Percentiles rank a stretch among this genome's conserved stretches.
phyloP scores from a whole-genome alignment of 2,113 vertebrate species.

The Trachemys scripta region DNA sequence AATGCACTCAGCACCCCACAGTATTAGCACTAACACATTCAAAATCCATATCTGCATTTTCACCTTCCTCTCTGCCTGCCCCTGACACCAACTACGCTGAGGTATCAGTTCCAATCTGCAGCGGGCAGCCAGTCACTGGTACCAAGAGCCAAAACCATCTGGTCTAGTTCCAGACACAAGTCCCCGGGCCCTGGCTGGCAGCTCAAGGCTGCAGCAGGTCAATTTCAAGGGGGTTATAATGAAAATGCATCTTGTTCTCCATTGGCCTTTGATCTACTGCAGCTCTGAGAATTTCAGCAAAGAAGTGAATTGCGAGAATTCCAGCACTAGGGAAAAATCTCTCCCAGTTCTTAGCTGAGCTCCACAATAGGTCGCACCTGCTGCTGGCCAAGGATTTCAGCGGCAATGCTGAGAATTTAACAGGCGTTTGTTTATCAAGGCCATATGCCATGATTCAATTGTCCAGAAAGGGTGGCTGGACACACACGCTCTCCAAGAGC shows the following conservation, averaged over 20 bases:
- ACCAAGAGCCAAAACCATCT: neutral
- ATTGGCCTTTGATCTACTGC: constrained; percentile 12
- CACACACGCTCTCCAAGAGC: constrained; percentile 3
- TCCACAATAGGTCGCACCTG: neutral
- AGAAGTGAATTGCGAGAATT: neutral
- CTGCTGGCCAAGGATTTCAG: constrained; percentile 7
- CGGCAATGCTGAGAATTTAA: neutral
- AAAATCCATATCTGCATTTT: neutral
- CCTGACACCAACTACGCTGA: neutral
- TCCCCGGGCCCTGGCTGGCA: neutral
- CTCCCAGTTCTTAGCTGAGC: accelerated
- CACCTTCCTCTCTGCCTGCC: neutral
- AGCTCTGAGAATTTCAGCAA: constrained; percentile 38
- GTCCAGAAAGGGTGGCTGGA: constrained; percentile 49
- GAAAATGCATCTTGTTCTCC: neutral
- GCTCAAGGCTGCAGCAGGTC: neutral
- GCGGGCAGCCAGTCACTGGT: neutral
- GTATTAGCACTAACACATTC: accelerated
- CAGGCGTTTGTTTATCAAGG: constrained; percentile 21
- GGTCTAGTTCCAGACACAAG: neutral
- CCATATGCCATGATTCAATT: neutral
- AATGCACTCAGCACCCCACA: neutral
- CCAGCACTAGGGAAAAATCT: neutral
- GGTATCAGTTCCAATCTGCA: neutral
- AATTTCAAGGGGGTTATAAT: neutral